Conservation (phyloP, 2,797 vertebrate genomes). For the Parauchenoglanis punctatus region DNA sequence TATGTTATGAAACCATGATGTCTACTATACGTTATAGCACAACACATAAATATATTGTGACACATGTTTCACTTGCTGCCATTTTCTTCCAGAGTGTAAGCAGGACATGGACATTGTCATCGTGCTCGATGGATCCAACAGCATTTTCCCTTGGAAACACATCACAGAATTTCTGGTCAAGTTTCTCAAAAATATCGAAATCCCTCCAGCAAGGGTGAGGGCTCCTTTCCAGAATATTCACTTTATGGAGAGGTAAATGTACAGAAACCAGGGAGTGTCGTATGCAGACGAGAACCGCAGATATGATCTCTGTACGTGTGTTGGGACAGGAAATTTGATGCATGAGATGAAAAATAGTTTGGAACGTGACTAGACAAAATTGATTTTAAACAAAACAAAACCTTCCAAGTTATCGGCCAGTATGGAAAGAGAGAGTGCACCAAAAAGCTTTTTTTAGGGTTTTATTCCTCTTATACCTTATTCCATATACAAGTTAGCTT, state of each 20-base stretch:
- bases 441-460: not conserved
- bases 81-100: constrained; percentile 78
- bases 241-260: too few species aligned
- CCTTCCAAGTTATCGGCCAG: not conserved
- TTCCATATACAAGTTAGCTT: not conserved
- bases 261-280: not conserved
- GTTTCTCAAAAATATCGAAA: constrained; percentile 83
- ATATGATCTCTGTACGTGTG: not conserved
- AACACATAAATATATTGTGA: not conserved
- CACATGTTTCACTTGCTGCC: not conserved
- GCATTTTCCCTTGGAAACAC: constrained; percentile 91
- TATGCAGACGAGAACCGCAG: not conserved
- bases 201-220: constrained; percentile 90
- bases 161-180: constrained; percentile 84
- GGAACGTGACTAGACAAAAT: not conserved
- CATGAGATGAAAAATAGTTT: not conserved
- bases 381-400: not conserved
- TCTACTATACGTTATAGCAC: not conserved
- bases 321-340: not conserved
- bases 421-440: not conserved
- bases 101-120: constrained; percentile 90
- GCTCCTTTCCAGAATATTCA: not conserved
- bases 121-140: constrained; percentile 95
- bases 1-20: not conserved
- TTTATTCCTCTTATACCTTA: not conserved